Evolutionary conservation across 2,113 vertebrate genomes (phyloP).

Genomic region (Misgurnus anguillicaudatus): DNA sequence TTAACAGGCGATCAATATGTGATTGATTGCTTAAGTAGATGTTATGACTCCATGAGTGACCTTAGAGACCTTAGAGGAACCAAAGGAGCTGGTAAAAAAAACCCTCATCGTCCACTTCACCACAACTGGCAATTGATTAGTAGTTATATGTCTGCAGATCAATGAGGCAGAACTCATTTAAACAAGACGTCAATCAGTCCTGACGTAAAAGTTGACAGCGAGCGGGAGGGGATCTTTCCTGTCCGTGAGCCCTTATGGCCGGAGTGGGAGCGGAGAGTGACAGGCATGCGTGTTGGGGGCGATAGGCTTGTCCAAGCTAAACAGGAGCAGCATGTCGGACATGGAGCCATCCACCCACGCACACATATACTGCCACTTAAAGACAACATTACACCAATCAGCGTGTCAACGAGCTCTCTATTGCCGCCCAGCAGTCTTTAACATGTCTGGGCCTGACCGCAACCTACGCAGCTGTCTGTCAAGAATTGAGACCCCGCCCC

Average conservation of each 20-base stretch:
- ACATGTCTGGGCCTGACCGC: conserved; percentile 48
- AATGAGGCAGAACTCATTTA: conserved; percentile 67
- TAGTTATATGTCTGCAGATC: conserved; percentile 68
- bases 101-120: conserved; percentile 57
- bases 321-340: conserved; percentile 65
- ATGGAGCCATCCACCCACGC: conserved; percentile 69
- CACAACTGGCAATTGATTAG: conserved; percentile 67
- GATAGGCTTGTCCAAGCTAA: conserved; percentile 60
- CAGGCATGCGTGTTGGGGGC: conserved; percentile 42
- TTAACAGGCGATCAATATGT: conserved; percentile 56
- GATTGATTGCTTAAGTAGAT: conserved; percentile 50
- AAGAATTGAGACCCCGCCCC: conserved; percentile 37
- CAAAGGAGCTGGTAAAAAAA: conserved; percentile 60
- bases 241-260: conserved; percentile 22
- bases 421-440: conserved; percentile 17
- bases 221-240: conserved; percentile 31
- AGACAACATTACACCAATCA: conserved; percentile 44
- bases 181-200: conserved; percentile 65
- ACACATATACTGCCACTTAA: conserved; percentile 42
- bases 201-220: not conserved
- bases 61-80: conserved; percentile 60
- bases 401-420: conserved; percentile 34
- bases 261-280: conserved; percentile 38
- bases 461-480: conserved; percentile 69
- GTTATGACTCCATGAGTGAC: conserved; percentile 43